Base-by-base conservation (phyloP, 2,797 vertebrate genomes). In the Galago senegalensis region DNA sequence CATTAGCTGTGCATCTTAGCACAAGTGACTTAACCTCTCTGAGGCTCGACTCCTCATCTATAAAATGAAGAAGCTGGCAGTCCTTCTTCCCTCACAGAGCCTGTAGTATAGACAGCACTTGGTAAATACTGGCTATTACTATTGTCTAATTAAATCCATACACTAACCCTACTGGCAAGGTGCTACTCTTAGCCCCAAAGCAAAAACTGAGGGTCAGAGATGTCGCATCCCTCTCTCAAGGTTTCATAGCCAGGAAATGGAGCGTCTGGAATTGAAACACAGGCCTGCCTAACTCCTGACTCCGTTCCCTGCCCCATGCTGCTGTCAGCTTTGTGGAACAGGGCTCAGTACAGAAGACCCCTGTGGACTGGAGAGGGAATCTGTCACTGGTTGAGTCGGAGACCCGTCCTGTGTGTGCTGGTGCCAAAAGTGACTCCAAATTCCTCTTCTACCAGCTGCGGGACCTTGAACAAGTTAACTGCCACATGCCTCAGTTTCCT, bases 1-100 rank as follows among this genome's bases (percentile, higher is more conserved):
- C 37, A 1, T 27, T 6, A 60, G 43, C 92, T 91, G 18, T 84
- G 91, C 84, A 40, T 65, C 81, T 93, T 91, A 87, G 79, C 73
- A 29, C 63, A 58, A 82, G 34, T 46, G 9, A n/a, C 85, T 79
- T 70, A 83, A 67, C 46, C 53, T 85, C 88, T 85, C 92, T 86
- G 85, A 86, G 40, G 27, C 58, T 65, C 29, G 23, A 29, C 53
- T 87, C 31, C 73, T 82, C 43, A 9, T 63, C 49, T 93, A 10
- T 80, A 5, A 53, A 76, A 67, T 21, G 29, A 80, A 7, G 25
- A 91, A 27, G 83, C 40, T 34, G 63, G 46, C 53, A 29, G 0
- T 40, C 13, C 40, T 5, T 60, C 86, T 67, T 67, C 43, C 43
- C 29, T 63, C 72, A 17, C 1, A 31, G 25, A 80, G 18, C 31